Evolutionary conservation across 1,140 invertebrate species (phyloP), one percentile per base, ranked within the genome.

Genomic region (Hyles euphorbiae): DNA sequence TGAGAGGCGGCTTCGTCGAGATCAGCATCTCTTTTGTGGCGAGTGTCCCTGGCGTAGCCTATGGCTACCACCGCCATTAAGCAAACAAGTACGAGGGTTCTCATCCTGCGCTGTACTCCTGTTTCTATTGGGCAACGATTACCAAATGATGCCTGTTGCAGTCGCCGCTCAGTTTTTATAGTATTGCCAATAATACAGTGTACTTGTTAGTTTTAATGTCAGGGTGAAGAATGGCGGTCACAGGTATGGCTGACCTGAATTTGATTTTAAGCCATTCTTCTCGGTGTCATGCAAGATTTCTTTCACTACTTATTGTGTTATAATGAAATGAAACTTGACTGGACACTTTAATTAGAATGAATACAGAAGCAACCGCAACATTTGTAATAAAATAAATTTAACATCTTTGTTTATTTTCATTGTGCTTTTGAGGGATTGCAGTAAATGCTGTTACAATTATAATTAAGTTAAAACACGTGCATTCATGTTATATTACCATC

Each of bases 1-100:
- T 90, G 81, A 34, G 92, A 91, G 36, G 90, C 89, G 1, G 90
- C 91, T 43, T 88, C 78, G 45, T 79, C 74, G 5, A 91, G 84
- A 71, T 93, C 90, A 33, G 91, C 90, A 58, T 89, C 83, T 51
- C 86, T 74, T 32, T 70, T 82, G 10, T 71, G 70, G 3, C 86
- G 73, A 11, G 74, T 69, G 36, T 83, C 72, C 63, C 83, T 78
- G n/a, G 76, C 75, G 52, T 60, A 64, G 5, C 58, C 76, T 2
- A 63, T 63, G n/a, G 65, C 75, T 34, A 74, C 64, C 0, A 73
- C 61, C 48, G 71, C 73, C 11, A 74, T 54, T 7, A 86, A 59
- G 57, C 72, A 74, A 53, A 85, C 55, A 52, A 77, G 46, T 10
- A 72, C 64, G 48, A 68, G 49, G 40, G 61, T 68, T 65, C 72